These are phyloP conservation scores for Holocentrus rufus DNA, from an alignment of 2,797 vertebrate species.

Conservation along the genomic window DNA sequence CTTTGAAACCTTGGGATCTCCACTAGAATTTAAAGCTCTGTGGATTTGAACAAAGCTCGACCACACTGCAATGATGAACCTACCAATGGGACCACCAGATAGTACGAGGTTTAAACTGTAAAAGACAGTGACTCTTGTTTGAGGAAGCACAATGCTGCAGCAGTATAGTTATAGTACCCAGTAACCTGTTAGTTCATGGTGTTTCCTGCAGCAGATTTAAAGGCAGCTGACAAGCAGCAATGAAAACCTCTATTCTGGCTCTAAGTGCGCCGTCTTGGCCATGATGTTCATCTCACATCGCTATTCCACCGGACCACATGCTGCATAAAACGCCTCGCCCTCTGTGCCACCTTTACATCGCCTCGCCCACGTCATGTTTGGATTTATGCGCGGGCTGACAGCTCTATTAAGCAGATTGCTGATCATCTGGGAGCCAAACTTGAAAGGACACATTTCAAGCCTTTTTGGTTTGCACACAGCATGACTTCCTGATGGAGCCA, in stretches of 20 bases:
- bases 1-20: no score
- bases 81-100: no score
- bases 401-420: slow-evolving; percentile 42
- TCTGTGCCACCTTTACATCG: slow-evolving; percentile 23
- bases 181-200: slow-evolving; percentile 25
- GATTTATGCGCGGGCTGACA: slow-evolving; percentile 45
- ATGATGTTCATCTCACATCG: slow-evolving; percentile 11
- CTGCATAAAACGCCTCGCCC: slow-evolving; percentile 47
- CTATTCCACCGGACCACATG: slow-evolving; percentile 24
- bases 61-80: no score
- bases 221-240: slow-evolving; percentile 32
- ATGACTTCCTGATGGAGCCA: not conserved
- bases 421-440: slow-evolving; percentile 25
- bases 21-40: no score
- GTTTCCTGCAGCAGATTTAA: slow-evolving; percentile 28
- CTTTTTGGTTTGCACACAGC: slow-evolving; percentile 2
- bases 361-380: not conserved
- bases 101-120: not conserved
- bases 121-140: not conserved
- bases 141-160: not conserved
- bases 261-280: slow-evolving; percentile 12
- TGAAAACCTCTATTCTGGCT: slow-evolving; percentile 13
- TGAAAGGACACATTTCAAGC: slow-evolving; percentile 29
- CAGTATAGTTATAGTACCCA: not conserved
- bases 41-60: no score